Base-by-base conservation (phyloP, 2,113 vertebrate genomes). In the Nicator chloris region DNA sequence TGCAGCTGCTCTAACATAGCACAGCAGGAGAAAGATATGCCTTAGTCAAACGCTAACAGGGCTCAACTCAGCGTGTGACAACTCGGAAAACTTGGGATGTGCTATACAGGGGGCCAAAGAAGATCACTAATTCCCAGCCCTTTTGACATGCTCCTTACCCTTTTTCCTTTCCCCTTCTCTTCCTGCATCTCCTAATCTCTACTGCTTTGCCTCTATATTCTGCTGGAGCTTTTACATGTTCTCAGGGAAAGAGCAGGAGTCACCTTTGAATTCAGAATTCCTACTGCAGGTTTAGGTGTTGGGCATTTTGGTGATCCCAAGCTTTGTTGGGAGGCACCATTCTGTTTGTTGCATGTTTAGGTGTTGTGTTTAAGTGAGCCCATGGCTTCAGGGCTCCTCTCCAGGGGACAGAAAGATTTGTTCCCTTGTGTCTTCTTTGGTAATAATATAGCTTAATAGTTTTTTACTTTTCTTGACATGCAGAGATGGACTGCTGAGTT, bases 1-100 rank as follows among this genome's bases (percentile, higher is more conserved):
- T 96, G 88, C 90, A 94, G 90, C 92, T 93, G 96, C 92, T 96
- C 15, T 92, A 90, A 90, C 90, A 96, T 50, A 82, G 45, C 88
- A 71, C 75, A 93, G 90, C 80, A 90, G 90, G 82, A 86, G 82
- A 64, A 88, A 88, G 90, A 82, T 47, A 86, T 26, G 92, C n/a
- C 49, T 84, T 84, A 72, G 85, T 92, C 88, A 96, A 95, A 72
- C 4, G 10, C 22, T 68, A 60, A 71, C 57, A 66, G 64, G 61
- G 61, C 49, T 94, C 69, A 86, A 42, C 61, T 59, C 40, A 42
- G 72, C 7, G 2, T 56, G 65, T 63, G 82, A 90, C 71, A 77
- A 76, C 71, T 42, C n/a, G 31, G 65, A 94, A 94, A 90, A 54
- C n/a, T 60, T 66, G 75, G 60, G 37, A 80, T 81, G 23, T 47